Evolutionary conservation across 1,140 invertebrate genomes (phyloP), one percentile per base, ranked within the genome.

Genomic region (Drosophila parabipectinata): DNA sequence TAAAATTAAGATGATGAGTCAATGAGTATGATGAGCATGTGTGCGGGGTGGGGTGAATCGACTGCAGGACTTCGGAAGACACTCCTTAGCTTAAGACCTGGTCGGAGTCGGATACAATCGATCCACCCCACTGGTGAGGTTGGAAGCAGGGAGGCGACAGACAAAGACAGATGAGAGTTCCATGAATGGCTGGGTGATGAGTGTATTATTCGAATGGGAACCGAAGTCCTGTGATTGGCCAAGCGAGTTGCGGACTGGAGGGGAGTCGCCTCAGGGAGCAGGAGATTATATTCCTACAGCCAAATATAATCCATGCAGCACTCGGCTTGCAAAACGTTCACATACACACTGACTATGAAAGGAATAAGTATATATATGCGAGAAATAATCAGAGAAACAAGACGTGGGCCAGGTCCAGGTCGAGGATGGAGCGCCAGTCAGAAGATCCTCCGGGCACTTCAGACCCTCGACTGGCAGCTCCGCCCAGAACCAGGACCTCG

Each of bases 1-100:
- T 91, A 91, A 91, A 91, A 91, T 91, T 91, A 89, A 88, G 79
- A 88, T 88, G 77, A 91, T 91, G 90, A 91, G 79, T 83, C 69
- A 90, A 90, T 91, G 90, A 91, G 68, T 89, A 89, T 89, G 82
- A 89, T 84, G 79, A 79, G 66, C 50, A 60, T 72, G 83, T 77
- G 18, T 54, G 72, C 57, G 56, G 21, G 44, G 45, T 58, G 59
- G 53, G 53, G 30, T 53, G 50, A 48, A 53, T 76, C 26, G 14
- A 14, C 26, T 18, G 10, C 28, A 18, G 51, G 28, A 21, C n/a
- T 18, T 37, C 5, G 26, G 6, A 28, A 21, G 6, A 10, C 7
- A 1, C 30, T 32, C 30, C 4, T 30, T 7, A 30, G 28, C 21
- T 3, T 2, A 21, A 5, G 26, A 28, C 26, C 26, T 28, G 0